Percentiles rank a stretch among this genome's conserved stretches.
Evolutionary conservation across 1,140 invertebrate species (phyloP).

Genomic region (Drosophila ambigua): DNA sequence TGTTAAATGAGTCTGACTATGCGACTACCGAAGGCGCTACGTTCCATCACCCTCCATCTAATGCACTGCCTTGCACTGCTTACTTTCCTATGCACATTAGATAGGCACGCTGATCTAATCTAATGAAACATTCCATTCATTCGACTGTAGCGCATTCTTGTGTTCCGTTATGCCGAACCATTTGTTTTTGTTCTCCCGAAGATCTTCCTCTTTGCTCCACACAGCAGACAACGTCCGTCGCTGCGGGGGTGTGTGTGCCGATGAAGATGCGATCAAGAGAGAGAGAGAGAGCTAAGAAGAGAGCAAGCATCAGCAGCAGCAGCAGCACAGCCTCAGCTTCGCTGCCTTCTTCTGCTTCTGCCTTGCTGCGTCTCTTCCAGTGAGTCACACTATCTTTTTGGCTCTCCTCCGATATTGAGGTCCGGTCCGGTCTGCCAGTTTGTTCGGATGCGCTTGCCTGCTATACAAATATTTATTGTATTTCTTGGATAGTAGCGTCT

Average conservation of each 20-base stretch:
- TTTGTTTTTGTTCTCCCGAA: conserved; percentile 15
- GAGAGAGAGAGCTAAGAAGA: neutral
- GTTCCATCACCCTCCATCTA: neutral
- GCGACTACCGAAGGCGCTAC: conserved; percentile 14
- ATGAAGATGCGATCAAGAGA: neutral
- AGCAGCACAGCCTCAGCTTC: neutral
- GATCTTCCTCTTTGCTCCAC: conserved; percentile 39
- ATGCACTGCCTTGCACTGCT: too few species aligned
- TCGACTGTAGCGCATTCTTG: conserved; percentile 8
- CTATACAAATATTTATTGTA: conserved; percentile 27
- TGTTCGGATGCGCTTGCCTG: conserved; percentile 57
- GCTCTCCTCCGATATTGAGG: conserved; percentile 42
- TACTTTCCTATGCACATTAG: too few species aligned
- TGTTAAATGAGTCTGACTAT: conserved; percentile 13
- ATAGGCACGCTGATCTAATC: too few species aligned
- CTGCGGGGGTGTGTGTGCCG: conserved; percentile 58
- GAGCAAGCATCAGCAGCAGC: neutral
- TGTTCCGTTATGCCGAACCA: conserved; percentile 4
- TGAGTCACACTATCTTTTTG: conserved; percentile 40
- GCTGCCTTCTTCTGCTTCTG: conserved; percentile 32
- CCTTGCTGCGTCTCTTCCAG: conserved; percentile 23
- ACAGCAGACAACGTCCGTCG: conserved; percentile 43
- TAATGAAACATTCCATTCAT: too few species aligned
- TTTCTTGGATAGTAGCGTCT: conserved; percentile 36
- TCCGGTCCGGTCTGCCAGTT: conserved; percentile 37